phyloP scores from a whole-genome alignment of 23 tunicate genomes.

The Diplosoma virens region DNA sequence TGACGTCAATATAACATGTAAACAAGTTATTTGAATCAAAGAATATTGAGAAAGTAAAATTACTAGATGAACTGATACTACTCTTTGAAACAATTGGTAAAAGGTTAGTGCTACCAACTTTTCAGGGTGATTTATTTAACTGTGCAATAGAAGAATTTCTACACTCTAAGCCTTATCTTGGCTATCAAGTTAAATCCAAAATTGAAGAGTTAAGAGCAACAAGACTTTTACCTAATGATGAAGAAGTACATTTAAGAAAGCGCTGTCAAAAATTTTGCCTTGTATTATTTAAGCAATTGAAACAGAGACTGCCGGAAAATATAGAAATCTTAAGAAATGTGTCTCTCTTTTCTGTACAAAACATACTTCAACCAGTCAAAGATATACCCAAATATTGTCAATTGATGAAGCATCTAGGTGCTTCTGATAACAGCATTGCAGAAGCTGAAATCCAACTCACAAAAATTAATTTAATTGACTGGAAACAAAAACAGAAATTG shows the following conservation, averaged over 20 bases:
- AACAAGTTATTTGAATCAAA: constrained; percentile 22
- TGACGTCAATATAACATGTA: constrained; percentile 23
- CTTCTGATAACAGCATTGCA: no score
- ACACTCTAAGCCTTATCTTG: neutral
- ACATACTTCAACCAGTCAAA: neutral
- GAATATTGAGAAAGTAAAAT: neutral
- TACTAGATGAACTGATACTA: neutral
- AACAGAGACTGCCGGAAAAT: no score
- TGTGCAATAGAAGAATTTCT: neutral
- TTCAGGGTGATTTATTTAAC: neutral
- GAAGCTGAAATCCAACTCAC: constrained; percentile 1
- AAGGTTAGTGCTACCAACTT: neutral
- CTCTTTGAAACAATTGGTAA: neutral
- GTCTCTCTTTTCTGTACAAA: no score
- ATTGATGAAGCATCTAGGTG: neutral
- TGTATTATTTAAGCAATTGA: no score
- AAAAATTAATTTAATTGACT: constrained; percentile 4
- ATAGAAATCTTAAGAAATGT: no score
- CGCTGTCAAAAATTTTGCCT: no score
- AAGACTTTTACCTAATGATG: neutral
- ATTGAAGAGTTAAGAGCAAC: neutral
- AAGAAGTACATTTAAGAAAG: neutral
- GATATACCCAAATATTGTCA: neutral
- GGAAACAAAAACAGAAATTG: neutral
- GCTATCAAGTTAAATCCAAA: neutral